These are phyloP conservation scores for Mastomys coucha DNA, from an alignment of 2,113 vertebrate species.

Conservation along the genomic window DNA sequence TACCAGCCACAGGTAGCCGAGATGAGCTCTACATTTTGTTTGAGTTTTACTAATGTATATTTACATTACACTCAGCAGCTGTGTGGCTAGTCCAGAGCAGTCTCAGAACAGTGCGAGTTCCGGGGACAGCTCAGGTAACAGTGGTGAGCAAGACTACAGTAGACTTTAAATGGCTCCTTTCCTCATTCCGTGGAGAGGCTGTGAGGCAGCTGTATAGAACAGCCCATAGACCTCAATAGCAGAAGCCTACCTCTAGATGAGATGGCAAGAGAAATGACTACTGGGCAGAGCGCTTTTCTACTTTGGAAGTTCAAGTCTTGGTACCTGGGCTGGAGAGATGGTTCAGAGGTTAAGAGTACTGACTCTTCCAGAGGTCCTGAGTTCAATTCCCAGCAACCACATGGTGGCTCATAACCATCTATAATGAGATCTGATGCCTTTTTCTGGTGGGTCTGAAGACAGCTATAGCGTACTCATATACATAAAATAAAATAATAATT, in stretches of 20 bases:
- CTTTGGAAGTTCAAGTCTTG: neutral
- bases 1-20: neutral
- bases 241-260: neutral
- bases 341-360: no score
- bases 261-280: neutral
- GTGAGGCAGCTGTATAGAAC: neutral
- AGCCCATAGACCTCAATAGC: neutral
- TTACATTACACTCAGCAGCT: neutral
- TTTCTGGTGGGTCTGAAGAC: no score
- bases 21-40: conserved; percentile 11
- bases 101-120: neutral
- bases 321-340: neutral
- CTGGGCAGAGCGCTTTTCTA: neutral
- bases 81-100: neutral
- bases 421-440: no score
- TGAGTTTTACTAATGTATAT: conserved; percentile 17
- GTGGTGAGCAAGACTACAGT: neutral
- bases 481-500: no score
- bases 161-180: neutral
- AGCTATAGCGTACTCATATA: no score
- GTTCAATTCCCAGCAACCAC: no score
- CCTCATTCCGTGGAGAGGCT: neutral
- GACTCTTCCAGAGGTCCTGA: no score
- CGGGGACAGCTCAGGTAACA: neutral
- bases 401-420: no score